Conservation (phyloP, 2,888 invertebrate species). For the Torymus aiolomorphi region DNA sequence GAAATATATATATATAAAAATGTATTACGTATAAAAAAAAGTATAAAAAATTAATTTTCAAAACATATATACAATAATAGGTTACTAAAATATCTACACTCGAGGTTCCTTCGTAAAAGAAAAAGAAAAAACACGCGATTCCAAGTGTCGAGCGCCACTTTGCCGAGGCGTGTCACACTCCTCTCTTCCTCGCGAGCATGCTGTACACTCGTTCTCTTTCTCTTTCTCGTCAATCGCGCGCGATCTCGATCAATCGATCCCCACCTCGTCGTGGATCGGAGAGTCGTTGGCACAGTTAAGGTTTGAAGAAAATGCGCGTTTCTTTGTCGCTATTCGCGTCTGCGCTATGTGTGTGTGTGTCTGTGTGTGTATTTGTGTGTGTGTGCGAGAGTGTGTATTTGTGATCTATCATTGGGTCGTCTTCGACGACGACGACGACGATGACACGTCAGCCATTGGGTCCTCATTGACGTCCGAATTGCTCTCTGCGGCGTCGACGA, state of each 20-base stretch:
- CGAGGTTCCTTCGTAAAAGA: slow-evolving; percentile 26
- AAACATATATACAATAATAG: slow-evolving; percentile 59
- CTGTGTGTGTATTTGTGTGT: no score
- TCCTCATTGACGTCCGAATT: slow-evolving; percentile 78
- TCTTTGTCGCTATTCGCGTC: slow-evolving; percentile 23
- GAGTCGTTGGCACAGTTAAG: slow-evolving; percentile 55
- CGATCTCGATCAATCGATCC: slow-evolving; percentile 34
- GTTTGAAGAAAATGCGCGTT: slow-evolving; percentile 8
- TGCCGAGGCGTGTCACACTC: neutral
- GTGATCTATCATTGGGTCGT: neutral
- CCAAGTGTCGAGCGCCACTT: slow-evolving; percentile 2
- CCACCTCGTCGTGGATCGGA: slow-evolving; percentile 32
- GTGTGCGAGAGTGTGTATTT: neutral
- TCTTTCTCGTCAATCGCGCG: slow-evolving; percentile 10
- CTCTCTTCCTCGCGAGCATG: neutral
- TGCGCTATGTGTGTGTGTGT: no score
- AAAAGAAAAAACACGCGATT: slow-evolving; percentile 32
- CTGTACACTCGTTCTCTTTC: neutral
- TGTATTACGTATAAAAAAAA: slow-evolving; percentile 55
- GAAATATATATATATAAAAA: slow-evolving; percentile 53
- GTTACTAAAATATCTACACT: slow-evolving; percentile 58
- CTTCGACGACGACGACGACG: neutral
- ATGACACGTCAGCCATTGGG: slow-evolving; percentile 34
- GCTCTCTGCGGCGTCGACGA: slow-evolving; percentile 91
- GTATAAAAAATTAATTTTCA: slow-evolving; percentile 51